These are phyloP conservation scores for Zapornia atra DNA, from an alignment of 2,113 vertebrate species.

Conservation along the genomic window DNA sequence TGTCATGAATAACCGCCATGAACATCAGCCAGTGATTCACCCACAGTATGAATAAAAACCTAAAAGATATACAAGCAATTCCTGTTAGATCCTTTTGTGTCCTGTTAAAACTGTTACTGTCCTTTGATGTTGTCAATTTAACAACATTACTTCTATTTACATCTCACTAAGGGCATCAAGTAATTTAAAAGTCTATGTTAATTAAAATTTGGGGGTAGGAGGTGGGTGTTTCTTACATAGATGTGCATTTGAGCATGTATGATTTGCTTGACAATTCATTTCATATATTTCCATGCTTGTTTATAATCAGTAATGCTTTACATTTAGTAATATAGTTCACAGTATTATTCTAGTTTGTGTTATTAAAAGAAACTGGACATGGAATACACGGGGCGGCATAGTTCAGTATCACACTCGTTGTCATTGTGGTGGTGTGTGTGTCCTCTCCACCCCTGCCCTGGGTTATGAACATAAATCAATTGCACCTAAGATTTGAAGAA, in stretches of 20 bases:
- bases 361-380: not conserved
- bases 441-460: not conserved
- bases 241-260: not conserved
- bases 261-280: not conserved
- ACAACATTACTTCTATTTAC: not conserved
- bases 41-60: conserved; percentile 52
- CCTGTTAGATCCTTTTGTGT: conserved; percentile 17
- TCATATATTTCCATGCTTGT: not conserved
- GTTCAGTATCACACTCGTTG: not conserved
- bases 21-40: conserved; percentile 68
- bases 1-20: conserved; percentile 72
- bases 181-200: conserved; percentile 9
- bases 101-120: conserved; percentile 26
- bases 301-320: not conserved
- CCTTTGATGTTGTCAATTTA: conserved; percentile 28
- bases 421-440: not conserved
- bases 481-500: not conserved
- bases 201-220: not conserved
- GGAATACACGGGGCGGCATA: not conserved
- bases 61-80: conserved; percentile 55
- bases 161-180: not conserved
- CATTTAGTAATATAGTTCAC: not conserved
- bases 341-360: not conserved
- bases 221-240: not conserved
- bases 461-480: not conserved